These are phyloP conservation scores for Parasteatoda tepidariorum DNA, from an alignment of 1,140 invertebrate species.

Conservation along the genomic window DNA sequence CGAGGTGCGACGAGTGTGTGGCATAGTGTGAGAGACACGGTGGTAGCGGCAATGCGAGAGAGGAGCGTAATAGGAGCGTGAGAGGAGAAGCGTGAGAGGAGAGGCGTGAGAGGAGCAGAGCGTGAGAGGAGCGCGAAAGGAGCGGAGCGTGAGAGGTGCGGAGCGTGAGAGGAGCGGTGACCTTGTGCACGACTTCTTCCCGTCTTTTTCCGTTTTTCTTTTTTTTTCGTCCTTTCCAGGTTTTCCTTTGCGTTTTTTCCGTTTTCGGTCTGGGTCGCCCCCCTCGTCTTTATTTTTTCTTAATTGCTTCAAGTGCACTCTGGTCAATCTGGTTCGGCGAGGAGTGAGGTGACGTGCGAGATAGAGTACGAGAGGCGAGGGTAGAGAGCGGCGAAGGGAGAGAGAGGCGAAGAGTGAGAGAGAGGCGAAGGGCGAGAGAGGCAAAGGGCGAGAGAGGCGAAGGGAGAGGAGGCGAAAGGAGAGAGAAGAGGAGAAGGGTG, in stretches of 20 bases:
- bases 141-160: not conserved
- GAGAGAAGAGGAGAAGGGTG: not conserved
- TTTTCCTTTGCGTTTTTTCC: too few species aligned
- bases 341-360: not conserved
- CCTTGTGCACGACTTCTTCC: not conserved
- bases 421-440: not conserved
- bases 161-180: not conserved
- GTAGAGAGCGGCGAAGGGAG: not conserved
- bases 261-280: too few species aligned
- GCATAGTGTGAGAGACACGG: too few species aligned
- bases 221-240: too few species aligned
- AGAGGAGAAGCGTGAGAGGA: not conserved
- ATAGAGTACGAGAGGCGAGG: not conserved
- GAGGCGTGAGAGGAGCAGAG: not conserved
- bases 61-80: not conserved
- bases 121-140: not conserved
- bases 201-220: too few species aligned
- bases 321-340: not conserved
- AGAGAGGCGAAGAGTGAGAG: not conserved
- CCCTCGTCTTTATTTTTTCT: too few species aligned
- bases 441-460: not conserved
- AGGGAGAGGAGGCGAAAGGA: not conserved
- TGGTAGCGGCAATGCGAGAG: too few species aligned
- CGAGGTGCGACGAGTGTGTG: too few species aligned
- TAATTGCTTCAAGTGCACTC: too few species aligned